phyloP scores from a whole-genome alignment of 2,113 vertebrate species.

The Phylloscopus trochiloides region DNA sequence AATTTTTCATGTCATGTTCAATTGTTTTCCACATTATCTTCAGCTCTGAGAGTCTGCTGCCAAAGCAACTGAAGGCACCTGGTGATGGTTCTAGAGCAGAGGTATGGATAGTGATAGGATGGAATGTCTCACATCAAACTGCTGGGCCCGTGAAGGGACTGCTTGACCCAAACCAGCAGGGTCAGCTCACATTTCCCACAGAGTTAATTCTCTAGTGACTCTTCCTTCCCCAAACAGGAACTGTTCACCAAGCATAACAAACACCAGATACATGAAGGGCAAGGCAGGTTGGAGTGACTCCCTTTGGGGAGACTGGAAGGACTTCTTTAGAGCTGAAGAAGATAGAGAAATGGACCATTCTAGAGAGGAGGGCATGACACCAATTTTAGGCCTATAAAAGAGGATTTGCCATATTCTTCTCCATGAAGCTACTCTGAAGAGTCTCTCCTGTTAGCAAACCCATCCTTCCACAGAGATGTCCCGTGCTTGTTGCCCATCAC shows the following conservation, averaged over 20 bases:
- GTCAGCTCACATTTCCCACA: neutral
- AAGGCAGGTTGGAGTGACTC: neutral
- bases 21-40: neutral
- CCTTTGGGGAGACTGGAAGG: neutral
- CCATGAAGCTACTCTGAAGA: neutral
- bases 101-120: neutral
- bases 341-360: neutral
- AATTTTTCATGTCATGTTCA: neutral
- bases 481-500: neutral
- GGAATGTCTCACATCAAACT: neutral
- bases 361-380: neutral
- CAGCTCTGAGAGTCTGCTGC: neutral
- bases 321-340: neutral
- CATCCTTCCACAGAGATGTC: neutral
- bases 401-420: neutral
- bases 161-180: neutral
- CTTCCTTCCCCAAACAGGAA: neutral
- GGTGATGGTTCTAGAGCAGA: neutral
- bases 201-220: neutral
- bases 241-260: neutral
- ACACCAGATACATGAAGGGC: neutral
- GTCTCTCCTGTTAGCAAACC: neutral
- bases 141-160: neutral
- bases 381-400: neutral
- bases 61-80: neutral